phyloP scores from a whole-genome alignment of 2,888 invertebrate species.

The Deilephila porcellus region DNA sequence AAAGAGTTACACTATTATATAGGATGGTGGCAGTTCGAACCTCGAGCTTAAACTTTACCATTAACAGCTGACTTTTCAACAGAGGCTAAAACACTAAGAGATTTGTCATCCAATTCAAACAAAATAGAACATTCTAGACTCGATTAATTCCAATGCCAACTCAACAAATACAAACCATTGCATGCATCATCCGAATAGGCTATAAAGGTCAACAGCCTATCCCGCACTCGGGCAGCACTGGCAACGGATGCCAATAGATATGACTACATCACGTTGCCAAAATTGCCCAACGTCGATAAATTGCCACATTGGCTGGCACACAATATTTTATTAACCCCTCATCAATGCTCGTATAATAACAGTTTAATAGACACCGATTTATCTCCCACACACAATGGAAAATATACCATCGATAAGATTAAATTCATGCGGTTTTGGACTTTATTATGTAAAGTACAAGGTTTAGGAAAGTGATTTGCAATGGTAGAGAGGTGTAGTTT shows the following conservation, averaged over 20 bases:
- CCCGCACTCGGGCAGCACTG: not conserved
- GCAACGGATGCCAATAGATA: slow-evolving; percentile 34
- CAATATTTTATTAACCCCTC: slow-evolving; percentile 81
- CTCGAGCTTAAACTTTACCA: too few relatives aligned
- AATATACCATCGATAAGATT: not conserved
- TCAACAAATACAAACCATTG: not conserved
- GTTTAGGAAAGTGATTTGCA: slow-evolving; percentile 35
- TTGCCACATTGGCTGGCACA: slow-evolving; percentile 59
- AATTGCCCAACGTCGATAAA: slow-evolving; percentile 42
- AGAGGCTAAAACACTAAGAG: too few relatives aligned
- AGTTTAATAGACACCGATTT: slow-evolving; percentile 81
- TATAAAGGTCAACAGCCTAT: slow-evolving; percentile 10
- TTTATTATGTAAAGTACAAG: slow-evolving; percentile 38
- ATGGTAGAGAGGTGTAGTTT: slow-evolving; percentile 43
- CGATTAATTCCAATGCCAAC: not conserved
- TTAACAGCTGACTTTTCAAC: too few relatives aligned
- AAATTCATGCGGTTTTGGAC: slow-evolving; percentile 35
- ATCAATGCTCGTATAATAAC: slow-evolving; percentile 78
- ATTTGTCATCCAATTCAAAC: too few relatives aligned
- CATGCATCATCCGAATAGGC: not conserved
- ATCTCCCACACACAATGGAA: slow-evolving; percentile 54
- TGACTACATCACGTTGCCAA: slow-evolving; percentile 47
- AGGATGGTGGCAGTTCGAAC: too few relatives aligned
- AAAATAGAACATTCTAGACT: too few relatives aligned
- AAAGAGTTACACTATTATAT: too few relatives aligned